Base-by-base conservation (phyloP, 2,797 vertebrate genomes). In the Etheostoma nigrum region DNA sequence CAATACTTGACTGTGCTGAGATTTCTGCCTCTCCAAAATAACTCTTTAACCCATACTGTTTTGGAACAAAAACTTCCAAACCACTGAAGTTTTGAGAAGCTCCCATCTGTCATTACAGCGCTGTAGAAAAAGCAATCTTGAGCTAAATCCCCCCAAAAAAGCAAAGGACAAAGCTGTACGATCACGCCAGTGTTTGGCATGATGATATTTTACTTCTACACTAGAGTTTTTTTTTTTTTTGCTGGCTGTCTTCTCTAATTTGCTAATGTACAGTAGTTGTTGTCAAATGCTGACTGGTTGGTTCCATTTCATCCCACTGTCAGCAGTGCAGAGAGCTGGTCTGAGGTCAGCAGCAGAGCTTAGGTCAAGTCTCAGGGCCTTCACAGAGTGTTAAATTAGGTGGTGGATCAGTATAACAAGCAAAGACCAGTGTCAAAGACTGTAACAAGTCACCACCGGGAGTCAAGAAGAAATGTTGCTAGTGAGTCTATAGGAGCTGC, bases 21-120 rank as follows among this genome's bases (percentile, higher is more conserved):
- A 42, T 54, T 61, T 61, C 12, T 49, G 61, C n/a, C 51, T 64
- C 23, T 45, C 25, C 25, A 67, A 33, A 47, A 36, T 30, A 19
- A 65, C 47, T 65, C 25, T n/a, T 11, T 62, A 67, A 58, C 52
- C n/a, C 54, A 62, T 19, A 10, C 21, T 49, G 49, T 63, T 77
- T 54, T 42, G n/a, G 49, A 73, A 45, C 2, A 64, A 40, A 54
- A 69, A 53, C 6, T 58, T 36, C 4, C 2, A 45, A 54, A 40
- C 45, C 16, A 74, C 12, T 54, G 47, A 65, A 59, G 66, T 40
- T 69, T 60, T 3, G 1, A 61, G 62, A 45, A 57, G n/a, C 55
- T 62, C 67, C 72, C 73, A 62, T 81, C 67, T 81, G 78, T 72
- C 55, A 76, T 66, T 57, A 51, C 44, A 51, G 55, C 49, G 44